These are phyloP conservation scores for Columba livia DNA, from an alignment of 2,113 vertebrate genomes.

Conservation along the genomic window DNA sequence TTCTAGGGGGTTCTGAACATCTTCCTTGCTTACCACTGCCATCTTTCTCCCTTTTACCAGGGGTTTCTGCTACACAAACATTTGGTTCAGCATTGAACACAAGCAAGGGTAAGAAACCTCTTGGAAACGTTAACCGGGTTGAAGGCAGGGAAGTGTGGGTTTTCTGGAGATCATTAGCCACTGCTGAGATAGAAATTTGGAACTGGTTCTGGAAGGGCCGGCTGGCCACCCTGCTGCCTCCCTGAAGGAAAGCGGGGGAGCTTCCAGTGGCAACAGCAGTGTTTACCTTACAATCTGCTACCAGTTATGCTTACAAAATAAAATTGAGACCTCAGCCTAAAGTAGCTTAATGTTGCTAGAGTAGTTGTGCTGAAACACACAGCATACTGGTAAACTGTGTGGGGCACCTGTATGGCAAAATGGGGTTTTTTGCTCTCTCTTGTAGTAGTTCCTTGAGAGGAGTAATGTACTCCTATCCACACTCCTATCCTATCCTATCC, in stretches of 20 bases:
- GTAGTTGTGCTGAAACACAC: not conserved
- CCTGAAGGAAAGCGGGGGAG: not conserved
- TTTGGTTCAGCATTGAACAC: not conserved
- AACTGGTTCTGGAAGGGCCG: not conserved
- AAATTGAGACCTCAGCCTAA: not conserved
- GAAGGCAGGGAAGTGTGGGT: not conserved
- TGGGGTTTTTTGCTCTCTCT: not conserved
- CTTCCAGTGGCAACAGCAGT: not conserved
- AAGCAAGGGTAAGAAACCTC: not conserved
- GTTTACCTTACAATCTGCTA: not conserved
- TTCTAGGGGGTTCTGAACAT: not conserved
- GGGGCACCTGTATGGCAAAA: not conserved
- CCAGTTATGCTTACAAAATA: not conserved
- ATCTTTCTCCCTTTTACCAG: not conserved
- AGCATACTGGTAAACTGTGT: accelerated
- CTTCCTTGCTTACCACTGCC: not conserved
- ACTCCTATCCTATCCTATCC: too few relatives aligned
- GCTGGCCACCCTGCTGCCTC: not conserved
- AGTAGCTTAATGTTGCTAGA: not conserved
- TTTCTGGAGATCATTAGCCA: not conserved
- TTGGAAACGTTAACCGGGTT: not conserved
- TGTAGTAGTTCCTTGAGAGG: not conserved
- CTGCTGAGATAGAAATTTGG: not conserved
- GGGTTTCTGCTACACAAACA: not conserved
- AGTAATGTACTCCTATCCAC: not conserved